Percentiles rank a stretch among this genome's conserved stretches.
Evolutionary conservation across 1,140 invertebrate genomes (phyloP).

Genomic region (Diploscapter pachys): DNA sequence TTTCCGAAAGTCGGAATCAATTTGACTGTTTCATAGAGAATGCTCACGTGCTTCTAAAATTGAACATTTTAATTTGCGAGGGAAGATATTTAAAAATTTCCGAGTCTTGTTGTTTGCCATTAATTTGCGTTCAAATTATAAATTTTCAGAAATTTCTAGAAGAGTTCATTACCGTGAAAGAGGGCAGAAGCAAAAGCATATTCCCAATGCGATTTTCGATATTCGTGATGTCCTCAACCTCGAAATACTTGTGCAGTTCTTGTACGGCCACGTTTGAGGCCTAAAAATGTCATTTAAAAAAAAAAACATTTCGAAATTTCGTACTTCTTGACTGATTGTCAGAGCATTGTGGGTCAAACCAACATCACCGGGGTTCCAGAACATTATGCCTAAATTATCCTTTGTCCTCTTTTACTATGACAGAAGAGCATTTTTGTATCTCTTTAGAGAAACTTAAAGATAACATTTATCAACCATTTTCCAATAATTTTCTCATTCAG

Average conservation of each 20-base stretch:
- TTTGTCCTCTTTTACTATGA: no score
- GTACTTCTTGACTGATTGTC: constrained; percentile 26
- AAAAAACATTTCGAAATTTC: not conserved
- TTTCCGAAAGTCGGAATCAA: constrained; percentile 44
- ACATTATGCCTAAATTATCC: constrained; percentile 35
- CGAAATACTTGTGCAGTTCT: constrained; percentile 46
- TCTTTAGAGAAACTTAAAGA: no score
- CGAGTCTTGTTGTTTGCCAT: not conserved
- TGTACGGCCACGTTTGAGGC: constrained; percentile 42
- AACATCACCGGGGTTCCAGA: constrained; percentile 49
- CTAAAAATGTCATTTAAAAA: constrained; percentile 9
- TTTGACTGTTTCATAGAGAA: constrained; percentile 38
- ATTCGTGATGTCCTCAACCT: constrained; percentile 40
- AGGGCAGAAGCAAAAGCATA: constrained; percentile 40
- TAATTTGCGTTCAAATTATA: not conserved
- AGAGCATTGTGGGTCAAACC: constrained; percentile 32
- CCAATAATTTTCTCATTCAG: no score
- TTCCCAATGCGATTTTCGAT: constrained; percentile 43
- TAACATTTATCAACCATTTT: no score
- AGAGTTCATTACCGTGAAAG: constrained; percentile 32
- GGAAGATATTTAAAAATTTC: constrained; percentile 5
- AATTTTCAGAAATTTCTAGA: not conserved
- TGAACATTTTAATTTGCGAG: not conserved
- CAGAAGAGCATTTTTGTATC: no score
- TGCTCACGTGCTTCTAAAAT: constrained; percentile 42